These are phyloP conservation scores for Remorina albescens DNA, from an alignment of 2,797 vertebrate genomes.

Conservation along the genomic window DNA sequence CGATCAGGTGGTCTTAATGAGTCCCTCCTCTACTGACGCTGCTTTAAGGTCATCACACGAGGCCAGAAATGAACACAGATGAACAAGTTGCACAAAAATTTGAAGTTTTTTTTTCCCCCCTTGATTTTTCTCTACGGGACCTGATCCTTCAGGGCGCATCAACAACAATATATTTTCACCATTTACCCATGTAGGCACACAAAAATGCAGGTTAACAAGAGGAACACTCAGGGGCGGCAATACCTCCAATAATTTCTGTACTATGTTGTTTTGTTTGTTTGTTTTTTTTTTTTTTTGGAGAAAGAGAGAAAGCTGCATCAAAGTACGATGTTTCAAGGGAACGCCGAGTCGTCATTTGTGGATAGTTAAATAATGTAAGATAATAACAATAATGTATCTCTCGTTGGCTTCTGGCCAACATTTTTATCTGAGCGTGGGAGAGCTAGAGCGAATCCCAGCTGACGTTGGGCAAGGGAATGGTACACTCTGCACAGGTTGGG, in stretches of 20 bases:
- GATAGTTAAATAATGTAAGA: too few relatives aligned
- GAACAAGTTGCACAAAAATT: not conserved
- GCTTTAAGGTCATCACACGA: conserved; percentile 14
- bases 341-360: not conserved
- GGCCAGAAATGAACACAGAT: not conserved
- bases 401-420: not conserved
- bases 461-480: too few relatives aligned
- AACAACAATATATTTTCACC: conserved; percentile 9
- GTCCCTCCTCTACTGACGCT: conserved; percentile 14
- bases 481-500: too few relatives aligned
- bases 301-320: too few relatives aligned
- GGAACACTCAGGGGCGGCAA: too few relatives aligned
- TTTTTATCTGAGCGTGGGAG: too few relatives aligned
- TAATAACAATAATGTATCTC: not conserved
- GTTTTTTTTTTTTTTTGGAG: too few relatives aligned
- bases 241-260: too few relatives aligned
- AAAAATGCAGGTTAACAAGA: too few relatives aligned
- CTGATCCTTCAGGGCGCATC: not conserved
- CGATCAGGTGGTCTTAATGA: conserved; percentile 27
- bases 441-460: too few relatives aligned
- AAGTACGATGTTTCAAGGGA: not conserved
- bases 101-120: not conserved
- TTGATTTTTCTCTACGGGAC: not conserved
- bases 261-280: too few relatives aligned
- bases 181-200: too few relatives aligned